Evolutionary conservation across 2,888 invertebrate species (phyloP), one percentile per base, ranked within the genome.

Genomic region (Megastigmus dorsalis): DNA sequence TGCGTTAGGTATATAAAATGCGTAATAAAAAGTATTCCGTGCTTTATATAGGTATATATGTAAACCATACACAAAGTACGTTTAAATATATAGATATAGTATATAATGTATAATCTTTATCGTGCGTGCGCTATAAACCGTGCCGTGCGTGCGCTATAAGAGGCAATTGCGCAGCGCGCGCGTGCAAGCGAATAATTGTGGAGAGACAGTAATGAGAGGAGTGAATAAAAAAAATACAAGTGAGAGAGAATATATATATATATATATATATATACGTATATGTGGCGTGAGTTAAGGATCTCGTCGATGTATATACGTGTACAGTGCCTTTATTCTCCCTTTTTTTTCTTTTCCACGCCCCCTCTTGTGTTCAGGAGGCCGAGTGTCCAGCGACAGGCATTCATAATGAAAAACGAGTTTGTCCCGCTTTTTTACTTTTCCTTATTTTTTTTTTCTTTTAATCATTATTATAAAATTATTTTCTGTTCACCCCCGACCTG

Each of bases 281-380:
- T 36, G 23, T 68, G 26, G 60, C 66, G 73, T 73, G 66, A 67
- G 66, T 73, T 73, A 73, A 73, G 36, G 36, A 60, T 67, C 66
- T 73, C 30, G 13, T 48, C 20, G 9, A 18, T 43, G 7, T 43
- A 48, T 26, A 48, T 26, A 48, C 13, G 13, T 10, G 23, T 26
- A 48, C 23, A 48, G 10, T 45, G 10, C n/a, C n/a, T n/a, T n/a
- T n/a, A n/a, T n/a, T 18, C 45, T 45, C 20, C 45, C 18, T 18
- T 45, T 45, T 18, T 20, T 45, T 59, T 7, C 33, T n/a, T 55
- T 38, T 43, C 23, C 7, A 36, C 28, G n/a, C 15, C n/a, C n/a
- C n/a, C n/a, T n/a, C n/a, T n/a, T n/a, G n/a, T n/a, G n/a, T n/a
- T n/a, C n/a, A n/a, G n/a, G n/a, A n/a, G n/a, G n/a, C n/a, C n/a